Conservation (phyloP, 2,113 vertebrate genomes). For the Empidonax alnorum region DNA sequence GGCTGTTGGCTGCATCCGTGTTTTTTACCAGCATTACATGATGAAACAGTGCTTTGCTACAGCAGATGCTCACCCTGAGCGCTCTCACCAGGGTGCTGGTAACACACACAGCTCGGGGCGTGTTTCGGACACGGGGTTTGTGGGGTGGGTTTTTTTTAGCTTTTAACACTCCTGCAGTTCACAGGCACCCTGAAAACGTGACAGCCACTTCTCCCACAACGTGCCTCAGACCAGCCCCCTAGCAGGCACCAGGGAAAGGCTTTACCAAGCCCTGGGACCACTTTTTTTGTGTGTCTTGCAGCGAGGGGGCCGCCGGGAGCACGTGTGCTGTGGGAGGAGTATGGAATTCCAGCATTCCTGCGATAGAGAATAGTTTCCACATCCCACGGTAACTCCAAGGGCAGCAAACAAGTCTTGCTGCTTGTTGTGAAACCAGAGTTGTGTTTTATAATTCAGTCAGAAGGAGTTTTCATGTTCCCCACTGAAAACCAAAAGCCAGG, state of each 20-base stretch:
- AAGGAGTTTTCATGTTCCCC: neutral
- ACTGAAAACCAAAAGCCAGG: neutral
- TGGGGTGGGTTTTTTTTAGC: neutral
- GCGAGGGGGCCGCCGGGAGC: neutral
- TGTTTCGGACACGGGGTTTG: neutral
- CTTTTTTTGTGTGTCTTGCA: neutral
- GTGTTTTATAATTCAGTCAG: neutral
- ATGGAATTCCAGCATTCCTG: constrained; percentile 18
- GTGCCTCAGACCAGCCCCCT: neutral
- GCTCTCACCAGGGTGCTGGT: fast-evolving
- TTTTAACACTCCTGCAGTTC: neutral
- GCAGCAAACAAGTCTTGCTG: neutral
- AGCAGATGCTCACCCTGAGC: neutral
- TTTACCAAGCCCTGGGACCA: neutral
- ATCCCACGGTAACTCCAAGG: constrained; percentile 48
- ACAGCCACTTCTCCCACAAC: fast-evolving
- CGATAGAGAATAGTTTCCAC: constrained; percentile 20
- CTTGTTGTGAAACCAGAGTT: neutral
- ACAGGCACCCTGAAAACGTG: fast-evolving
- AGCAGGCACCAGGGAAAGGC: neutral
- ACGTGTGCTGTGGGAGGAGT: constrained; percentile 47
- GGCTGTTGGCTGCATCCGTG: fast-evolving
- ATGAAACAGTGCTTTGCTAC: neutral
- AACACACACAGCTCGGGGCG: neutral
- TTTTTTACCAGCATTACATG: neutral